Evolutionary conservation across 2,888 invertebrate genomes (phyloP).

Genomic region (Agonopterix alstromeriana): DNA sequence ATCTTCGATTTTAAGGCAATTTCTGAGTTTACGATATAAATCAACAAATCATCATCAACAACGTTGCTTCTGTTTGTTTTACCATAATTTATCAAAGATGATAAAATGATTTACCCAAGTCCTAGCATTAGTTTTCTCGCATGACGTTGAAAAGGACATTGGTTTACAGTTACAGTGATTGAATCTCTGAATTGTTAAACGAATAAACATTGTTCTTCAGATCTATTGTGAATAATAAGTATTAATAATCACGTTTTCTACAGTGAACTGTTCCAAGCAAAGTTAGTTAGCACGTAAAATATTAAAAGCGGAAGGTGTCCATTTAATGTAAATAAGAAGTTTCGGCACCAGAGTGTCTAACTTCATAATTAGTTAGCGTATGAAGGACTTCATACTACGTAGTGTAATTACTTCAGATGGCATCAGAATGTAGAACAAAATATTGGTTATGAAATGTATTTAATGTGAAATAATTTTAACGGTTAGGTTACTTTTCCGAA

Average conservation of each 20-base stretch:
- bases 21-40: too few species aligned
- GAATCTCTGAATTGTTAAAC: neutral
- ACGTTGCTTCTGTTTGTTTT: too few species aligned
- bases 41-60: too few species aligned
- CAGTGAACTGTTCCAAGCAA: neutral
- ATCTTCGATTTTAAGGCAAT: too few species aligned
- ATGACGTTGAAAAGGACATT: too few species aligned
- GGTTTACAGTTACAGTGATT: too few species aligned
- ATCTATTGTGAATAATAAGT: neutral
- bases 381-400: conserved; percentile 45
- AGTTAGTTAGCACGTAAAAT: conserved; percentile 1
- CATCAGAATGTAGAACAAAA: conserved; percentile 58
- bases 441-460: conserved; percentile 49
- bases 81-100: too few species aligned
- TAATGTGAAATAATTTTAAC: conserved; percentile 49
- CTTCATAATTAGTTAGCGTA: conserved; percentile 41
- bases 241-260: neutral
- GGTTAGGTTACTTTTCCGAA: conserved; percentile 53
- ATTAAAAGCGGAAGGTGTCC: conserved; percentile 18
- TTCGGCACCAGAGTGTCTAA: conserved; percentile 30
- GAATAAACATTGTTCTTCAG: neutral
- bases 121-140: too few species aligned
- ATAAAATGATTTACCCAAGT: too few species aligned
- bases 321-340: conserved; percentile 48
- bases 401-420: conserved; percentile 52